These are phyloP conservation scores for Drosophila watanabei DNA, from an alignment of 1,140 invertebrate species.

Conservation along the genomic window DNA sequence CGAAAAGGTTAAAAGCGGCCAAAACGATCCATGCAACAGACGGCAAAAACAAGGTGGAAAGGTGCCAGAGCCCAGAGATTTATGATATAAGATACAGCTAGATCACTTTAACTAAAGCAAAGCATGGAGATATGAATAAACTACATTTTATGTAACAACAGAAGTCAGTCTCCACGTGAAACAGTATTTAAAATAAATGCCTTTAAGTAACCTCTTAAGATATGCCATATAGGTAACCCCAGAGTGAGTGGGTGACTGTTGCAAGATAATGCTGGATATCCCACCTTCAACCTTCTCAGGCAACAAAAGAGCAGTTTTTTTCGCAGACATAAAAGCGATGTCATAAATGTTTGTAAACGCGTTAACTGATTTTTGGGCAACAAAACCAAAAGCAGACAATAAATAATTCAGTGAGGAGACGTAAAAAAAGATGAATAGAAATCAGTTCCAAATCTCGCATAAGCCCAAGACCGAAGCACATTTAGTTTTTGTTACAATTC, in stretches of 20 bases:
- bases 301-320: slow-evolving; percentile 13
- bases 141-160: background rate
- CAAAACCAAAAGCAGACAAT: slow-evolving; percentile 16
- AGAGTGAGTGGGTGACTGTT: slow-evolving; percentile 1
- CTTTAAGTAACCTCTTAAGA: background rate
- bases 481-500: slow-evolving; percentile 30
- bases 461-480: background rate
- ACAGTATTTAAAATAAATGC: background rate
- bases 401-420: slow-evolving; percentile 41
- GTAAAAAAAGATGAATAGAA: slow-evolving; percentile 49
- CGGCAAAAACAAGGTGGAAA: background rate
- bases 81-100: background rate
- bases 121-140: background rate
- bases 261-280: slow-evolving; percentile 20
- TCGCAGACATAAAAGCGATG: slow-evolving; percentile 32
- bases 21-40: slow-evolving; percentile 1
- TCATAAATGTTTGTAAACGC: slow-evolving; percentile 31
- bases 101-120: background rate
- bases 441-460: slow-evolving; percentile 26
- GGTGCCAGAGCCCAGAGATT: background rate
- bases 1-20: slow-evolving; percentile 21
- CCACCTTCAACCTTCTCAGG: slow-evolving; percentile 9
- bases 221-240: background rate
- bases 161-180: background rate
- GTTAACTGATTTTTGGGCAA: slow-evolving; percentile 9